Conservation (phyloP, 2,888 invertebrate genomes). For the Tanytarsus gracilentus region DNA sequence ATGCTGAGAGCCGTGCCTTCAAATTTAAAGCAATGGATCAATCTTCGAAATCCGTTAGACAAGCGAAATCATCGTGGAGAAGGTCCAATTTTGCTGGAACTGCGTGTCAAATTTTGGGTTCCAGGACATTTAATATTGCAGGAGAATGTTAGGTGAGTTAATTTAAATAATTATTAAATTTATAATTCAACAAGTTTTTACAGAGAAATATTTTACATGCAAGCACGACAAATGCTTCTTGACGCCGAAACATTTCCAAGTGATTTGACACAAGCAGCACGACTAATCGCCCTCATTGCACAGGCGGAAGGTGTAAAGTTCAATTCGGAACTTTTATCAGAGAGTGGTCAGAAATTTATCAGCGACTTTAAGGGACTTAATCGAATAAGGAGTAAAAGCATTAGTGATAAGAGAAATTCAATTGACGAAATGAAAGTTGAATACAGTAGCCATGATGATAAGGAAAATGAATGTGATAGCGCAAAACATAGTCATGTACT, state of each 20-base stretch:
- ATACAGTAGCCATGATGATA: neutral
- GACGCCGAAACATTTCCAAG: conserved; percentile 63
- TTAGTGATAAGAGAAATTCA: conserved; percentile 33
- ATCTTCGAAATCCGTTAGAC: conserved; percentile 72
- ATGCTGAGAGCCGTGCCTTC: conserved; percentile 44
- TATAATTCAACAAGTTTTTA: conserved; percentile 34
- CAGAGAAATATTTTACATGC: conserved; percentile 67
- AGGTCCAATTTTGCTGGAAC: conserved; percentile 43
- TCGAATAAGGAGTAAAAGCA: conserved; percentile 38
- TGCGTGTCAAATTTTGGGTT: conserved; percentile 85
- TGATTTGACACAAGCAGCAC: conserved; percentile 59
- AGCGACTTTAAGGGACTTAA: conserved; percentile 32
- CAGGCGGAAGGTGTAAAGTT: conserved; percentile 46
- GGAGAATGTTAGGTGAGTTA: conserved; percentile 61
- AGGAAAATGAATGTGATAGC: neutral
- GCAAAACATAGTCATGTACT: neutral
- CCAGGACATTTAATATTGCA: conserved; percentile 78
- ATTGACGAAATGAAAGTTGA: conserved; percentile 12
- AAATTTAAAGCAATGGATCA: conserved; percentile 76
- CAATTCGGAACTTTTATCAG: conserved; percentile 37
- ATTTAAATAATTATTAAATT: neutral
- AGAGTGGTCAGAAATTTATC: conserved; percentile 36
- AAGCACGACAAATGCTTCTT: conserved; percentile 66
- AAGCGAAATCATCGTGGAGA: conserved; percentile 56
- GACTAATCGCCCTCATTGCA: conserved; percentile 67